phyloP scores from a whole-genome alignment of 1,140 invertebrate genomes.

The Zaprionus ornatus region DNA sequence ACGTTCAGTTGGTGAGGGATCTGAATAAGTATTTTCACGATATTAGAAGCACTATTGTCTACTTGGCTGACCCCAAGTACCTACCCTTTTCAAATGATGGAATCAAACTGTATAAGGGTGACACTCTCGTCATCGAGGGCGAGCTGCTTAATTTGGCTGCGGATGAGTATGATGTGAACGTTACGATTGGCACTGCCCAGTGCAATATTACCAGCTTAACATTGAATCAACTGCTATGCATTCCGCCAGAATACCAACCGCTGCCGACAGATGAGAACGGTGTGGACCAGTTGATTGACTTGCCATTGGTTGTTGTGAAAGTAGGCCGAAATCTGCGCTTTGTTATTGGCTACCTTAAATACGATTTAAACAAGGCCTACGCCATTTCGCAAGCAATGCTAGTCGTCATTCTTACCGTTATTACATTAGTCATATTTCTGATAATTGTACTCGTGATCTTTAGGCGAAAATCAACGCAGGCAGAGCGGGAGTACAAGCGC shows the following conservation, averaged over 20 bases:
- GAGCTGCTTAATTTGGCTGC: conserved; percentile 95
- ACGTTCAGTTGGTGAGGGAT: conserved; percentile 94
- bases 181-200: conserved; percentile 93
- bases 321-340: conserved; percentile 94
- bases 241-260: conserved; percentile 94
- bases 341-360: conserved; percentile 94
- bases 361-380: conserved; percentile 93
- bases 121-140: conserved; percentile 97
- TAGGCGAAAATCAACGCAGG: conserved; percentile 95
- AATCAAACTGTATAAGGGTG: conserved; percentile 96
- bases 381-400: conserved; percentile 94
- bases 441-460: conserved; percentile 94
- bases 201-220: conserved; percentile 98
- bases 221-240: conserved; percentile 94
- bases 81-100: conserved; percentile 92
- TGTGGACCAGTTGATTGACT: conserved; percentile 88
- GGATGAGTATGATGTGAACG: conserved; percentile 96
- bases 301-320: conserved; percentile 95
- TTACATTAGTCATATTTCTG: conserved; percentile 93
- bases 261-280: conserved; percentile 93
- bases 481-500: conserved; percentile 97
- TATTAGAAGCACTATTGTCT: conserved; percentile 91
- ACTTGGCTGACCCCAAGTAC: conserved; percentile 96
- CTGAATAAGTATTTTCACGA: conserved; percentile 94
- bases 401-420: conserved; percentile 92